These are phyloP conservation scores for Embiotoca jacksoni DNA, from an alignment of 2,113 vertebrate genomes.

Conservation along the genomic window DNA sequence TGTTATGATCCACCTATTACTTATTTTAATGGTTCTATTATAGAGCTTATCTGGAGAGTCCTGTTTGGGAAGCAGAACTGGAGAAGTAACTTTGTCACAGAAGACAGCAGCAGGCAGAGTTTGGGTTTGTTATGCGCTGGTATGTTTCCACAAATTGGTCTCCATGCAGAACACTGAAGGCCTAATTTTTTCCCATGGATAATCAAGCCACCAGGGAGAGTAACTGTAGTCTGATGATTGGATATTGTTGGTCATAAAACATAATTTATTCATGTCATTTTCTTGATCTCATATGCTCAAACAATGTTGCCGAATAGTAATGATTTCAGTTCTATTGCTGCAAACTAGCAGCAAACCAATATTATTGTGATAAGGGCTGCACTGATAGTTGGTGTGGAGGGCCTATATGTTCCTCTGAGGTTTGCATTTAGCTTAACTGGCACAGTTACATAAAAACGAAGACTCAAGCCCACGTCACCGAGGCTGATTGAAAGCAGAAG, in stretches of 20 bases:
- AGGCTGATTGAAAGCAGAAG: no score
- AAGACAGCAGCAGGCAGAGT: conserved; percentile 6
- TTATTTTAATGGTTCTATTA: background rate
- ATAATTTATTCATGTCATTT: conserved; percentile 37
- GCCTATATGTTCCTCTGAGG: background rate
- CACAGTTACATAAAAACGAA: no score
- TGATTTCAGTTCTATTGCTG: conserved; percentile 6
- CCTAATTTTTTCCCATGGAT: conserved; percentile 16
- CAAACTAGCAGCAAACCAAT: conserved; percentile 8
- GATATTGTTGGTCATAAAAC: conserved; percentile 18
- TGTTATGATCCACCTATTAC: background rate
- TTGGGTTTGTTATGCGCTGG: background rate
- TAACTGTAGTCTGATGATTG: background rate
- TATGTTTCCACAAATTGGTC: conserved; percentile 4
- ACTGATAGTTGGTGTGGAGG: background rate
- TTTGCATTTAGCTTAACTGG: no score
- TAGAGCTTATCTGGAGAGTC: background rate
- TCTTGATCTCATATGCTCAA: conserved; percentile 19
- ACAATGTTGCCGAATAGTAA: conserved; percentile 8
- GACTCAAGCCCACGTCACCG: no score
- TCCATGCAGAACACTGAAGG: background rate
- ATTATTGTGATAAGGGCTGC: background rate
- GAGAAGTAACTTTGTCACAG: conserved; percentile 19
- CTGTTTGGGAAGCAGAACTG: conserved; percentile 10
- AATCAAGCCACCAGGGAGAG: conserved; percentile 17